Base-by-base conservation (phyloP, 30 jellyfish, hydroid and myxozoan species). In the Chrysaora quinquecirrha region DNA sequence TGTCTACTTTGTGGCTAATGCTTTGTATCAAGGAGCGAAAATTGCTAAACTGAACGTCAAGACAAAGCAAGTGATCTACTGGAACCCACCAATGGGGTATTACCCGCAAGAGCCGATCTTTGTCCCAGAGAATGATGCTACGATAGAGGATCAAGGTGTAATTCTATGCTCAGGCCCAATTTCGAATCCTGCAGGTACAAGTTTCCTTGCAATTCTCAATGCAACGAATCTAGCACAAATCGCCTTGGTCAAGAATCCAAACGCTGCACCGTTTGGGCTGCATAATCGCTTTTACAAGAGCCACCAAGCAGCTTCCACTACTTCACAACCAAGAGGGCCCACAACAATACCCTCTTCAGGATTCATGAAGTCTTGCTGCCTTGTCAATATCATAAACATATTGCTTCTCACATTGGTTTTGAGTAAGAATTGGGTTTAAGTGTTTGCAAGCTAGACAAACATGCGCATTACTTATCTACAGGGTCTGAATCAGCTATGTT, bases 61-160 rank as follows among this genome's bases (percentile, higher is more conserved):
- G 48, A 82, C 92, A 23, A 82, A 82, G 60, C 25, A 71, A 25
- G 29, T 35, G 3, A 54, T 82, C 25, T 47, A 33, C 32, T 82
- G 92, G 92, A 71, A 22, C 48, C 92, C 92, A 0, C 92, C 92
- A 18, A 10, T 38, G 25, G 92, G 92, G 19, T 82, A 28, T 62
- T 68, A 82, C 74, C 92, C 92, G 1, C 92, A 82, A 68, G 92
- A 82, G 74, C 92, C 92, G 33, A 43, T 82, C 19, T 82, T 82
- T 24, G 85, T 82, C 20, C 92, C 64, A 38, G 35, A 64, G 0
- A 73, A 69, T n/a, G 82, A 52, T 18, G 79, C 73, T 12, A 35
- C 71, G 24, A 85, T 62, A 34, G 92, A 82, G 35, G 92, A 82
- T 35, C 79, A 70, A 0, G 92, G 92, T 14, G 67, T 82, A 18